Conservation (phyloP, 1,140 invertebrate genomes). For the Periplaneta americana region DNA sequence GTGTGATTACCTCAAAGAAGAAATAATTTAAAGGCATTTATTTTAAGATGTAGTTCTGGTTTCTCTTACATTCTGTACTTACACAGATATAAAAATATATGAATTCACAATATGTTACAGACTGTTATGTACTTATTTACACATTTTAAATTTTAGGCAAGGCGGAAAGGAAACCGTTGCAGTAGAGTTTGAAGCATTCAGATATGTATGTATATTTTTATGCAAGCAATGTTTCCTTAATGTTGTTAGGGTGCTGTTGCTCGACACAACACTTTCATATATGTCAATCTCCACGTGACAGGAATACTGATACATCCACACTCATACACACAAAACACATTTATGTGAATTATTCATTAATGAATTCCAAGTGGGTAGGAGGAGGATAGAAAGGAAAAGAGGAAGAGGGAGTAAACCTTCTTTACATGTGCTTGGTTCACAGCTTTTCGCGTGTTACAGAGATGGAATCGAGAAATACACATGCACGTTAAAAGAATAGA, state of each 20-base stretch:
- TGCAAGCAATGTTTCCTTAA: background rate
- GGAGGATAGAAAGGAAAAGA: background rate
- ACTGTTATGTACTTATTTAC: background rate
- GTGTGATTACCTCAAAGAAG: no score
- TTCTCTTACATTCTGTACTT: no score
- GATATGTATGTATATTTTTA: background rate
- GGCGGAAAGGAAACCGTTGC: background rate
- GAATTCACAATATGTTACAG: no score
- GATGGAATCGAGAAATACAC: background rate
- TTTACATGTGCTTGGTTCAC: background rate
- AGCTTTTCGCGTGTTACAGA: background rate
- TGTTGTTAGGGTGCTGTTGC: background rate
- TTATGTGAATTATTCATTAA: background rate
- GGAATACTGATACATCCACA: background rate
- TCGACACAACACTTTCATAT: background rate
- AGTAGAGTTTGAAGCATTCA: background rate
- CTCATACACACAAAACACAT: background rate
- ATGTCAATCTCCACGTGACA: background rate
- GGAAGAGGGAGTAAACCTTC: background rate
- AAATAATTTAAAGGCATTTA: no score
- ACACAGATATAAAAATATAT: no score
- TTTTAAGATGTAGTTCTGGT: no score
- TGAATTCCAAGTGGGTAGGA: background rate
- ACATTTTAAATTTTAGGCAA: background rate
- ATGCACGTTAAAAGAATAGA: background rate